A percentile compares a stretch with the other conserved stretches of the same genome.
phyloP scores from a whole-genome alignment of 2,797 vertebrate genomes.

The Rhinichthys osculus region DNA sequence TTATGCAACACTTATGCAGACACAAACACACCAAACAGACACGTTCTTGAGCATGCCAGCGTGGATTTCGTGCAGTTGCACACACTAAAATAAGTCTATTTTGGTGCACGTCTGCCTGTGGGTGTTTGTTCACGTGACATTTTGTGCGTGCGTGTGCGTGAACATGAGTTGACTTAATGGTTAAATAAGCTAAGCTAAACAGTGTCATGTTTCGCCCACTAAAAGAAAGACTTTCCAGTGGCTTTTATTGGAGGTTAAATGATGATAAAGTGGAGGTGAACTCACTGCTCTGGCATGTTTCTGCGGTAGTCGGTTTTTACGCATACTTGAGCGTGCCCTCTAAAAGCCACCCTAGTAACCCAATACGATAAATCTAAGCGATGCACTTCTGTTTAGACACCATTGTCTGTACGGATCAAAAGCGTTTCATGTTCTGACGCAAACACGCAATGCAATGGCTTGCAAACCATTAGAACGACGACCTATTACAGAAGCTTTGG shows the following conservation, averaged over 20 bases:
- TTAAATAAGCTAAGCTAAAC: background rate
- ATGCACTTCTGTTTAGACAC: conserved; percentile 53
- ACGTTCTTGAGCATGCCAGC: background rate
- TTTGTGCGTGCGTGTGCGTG: background rate
- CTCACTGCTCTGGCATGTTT: conserved; percentile 41
- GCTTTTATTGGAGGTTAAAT: conserved; percentile 15
- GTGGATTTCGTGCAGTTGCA: background rate
- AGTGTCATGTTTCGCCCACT: background rate
- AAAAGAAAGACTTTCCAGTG: background rate
- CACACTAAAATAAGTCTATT: background rate
- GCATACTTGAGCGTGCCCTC: background rate
- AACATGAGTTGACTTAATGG: conserved; percentile 10
- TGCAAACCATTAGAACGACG: conserved; percentile 22
- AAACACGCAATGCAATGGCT: conserved; percentile 44
- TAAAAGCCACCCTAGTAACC: conserved; percentile 51
- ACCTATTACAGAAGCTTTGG: conserved; percentile 52
- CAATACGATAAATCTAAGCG: conserved; percentile 54
- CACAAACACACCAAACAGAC: background rate
- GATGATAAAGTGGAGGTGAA: conserved; percentile 31
- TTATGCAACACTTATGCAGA: background rate
- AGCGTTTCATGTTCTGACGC: conserved; percentile 45
- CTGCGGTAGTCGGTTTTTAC: background rate
- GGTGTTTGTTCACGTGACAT: background rate
- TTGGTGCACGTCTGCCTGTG: conserved; percentile 9
- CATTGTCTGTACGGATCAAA: conserved; percentile 48